These are phyloP conservation scores for Acanthosoma haemorrhoidale DNA, from an alignment of 2,888 invertebrate genomes.

Conservation along the genomic window DNA sequence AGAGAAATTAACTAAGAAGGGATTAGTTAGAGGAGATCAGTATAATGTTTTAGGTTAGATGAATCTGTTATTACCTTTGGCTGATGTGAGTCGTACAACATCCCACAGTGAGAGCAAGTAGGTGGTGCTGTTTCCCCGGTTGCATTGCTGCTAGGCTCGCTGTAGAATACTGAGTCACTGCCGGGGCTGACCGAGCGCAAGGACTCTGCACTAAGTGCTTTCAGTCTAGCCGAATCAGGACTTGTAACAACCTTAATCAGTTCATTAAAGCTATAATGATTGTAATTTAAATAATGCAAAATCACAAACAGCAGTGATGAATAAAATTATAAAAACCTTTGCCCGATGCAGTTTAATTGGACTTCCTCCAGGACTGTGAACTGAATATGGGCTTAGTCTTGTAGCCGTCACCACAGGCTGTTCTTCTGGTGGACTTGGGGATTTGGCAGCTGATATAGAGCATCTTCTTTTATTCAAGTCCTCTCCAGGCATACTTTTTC, in stretches of 20 bases:
- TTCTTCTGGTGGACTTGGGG: conserved; percentile 38
- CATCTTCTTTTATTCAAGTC: conserved; percentile 37
- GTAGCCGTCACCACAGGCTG: conserved; percentile 12
- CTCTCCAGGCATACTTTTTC: conserved; percentile 40
- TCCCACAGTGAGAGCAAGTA: conserved; percentile 71
- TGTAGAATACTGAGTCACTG: conserved; percentile 85
- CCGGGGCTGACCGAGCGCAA: conserved; percentile 84
- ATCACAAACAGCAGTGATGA: too few relatives aligned
- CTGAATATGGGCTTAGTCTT: conserved; percentile 34
- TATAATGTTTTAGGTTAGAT: too few relatives aligned
- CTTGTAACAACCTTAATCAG: conserved; percentile 45
- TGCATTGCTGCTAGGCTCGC: conserved; percentile 55
- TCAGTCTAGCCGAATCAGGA: conserved; percentile 55
- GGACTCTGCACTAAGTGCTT: conserved; percentile 81
- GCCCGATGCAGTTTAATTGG: conserved; percentile 48
- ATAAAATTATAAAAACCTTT: conserved; percentile 22
- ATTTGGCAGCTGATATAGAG: conserved; percentile 37
- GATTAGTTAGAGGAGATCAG: too few relatives aligned
- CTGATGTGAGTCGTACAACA: conserved; percentile 57
- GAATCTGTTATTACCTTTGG: conserved; percentile 34
- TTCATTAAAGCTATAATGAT: too few relatives aligned
- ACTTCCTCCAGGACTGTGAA: conserved; percentile 51
- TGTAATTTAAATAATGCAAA: too few relatives aligned
- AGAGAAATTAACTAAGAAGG: too few relatives aligned
- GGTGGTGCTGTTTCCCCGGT: conserved; percentile 22